A percentile compares a stretch with the other conserved stretches of the same genome.
Evolutionary conservation across 1,140 invertebrate species (phyloP).

Genomic region (Macrobrachium nipponense): DNA sequence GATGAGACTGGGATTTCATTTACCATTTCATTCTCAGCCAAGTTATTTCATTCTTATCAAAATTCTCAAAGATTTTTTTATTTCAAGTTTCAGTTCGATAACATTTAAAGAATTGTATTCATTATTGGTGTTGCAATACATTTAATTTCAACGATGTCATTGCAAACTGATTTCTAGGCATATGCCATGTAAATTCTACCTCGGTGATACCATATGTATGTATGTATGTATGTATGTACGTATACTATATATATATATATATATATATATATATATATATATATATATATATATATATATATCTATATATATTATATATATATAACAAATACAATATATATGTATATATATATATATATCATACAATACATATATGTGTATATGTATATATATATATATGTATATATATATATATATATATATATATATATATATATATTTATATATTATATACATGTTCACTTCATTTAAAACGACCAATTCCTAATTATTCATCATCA

Average conservation of each 20-base stretch:
- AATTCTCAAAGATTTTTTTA: no score
- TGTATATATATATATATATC: slow-evolving; percentile 41
- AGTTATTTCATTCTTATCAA: no score
- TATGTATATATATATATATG: slow-evolving; percentile 40
- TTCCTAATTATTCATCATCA: no score
- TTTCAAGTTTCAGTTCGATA: no score
- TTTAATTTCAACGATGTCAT: not conserved
- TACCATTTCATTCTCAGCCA: no score
- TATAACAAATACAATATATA: slow-evolving; percentile 29
- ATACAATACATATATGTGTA: slow-evolving; percentile 28
- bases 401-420: slow-evolving; percentile 41
- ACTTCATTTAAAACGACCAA: not conserved
- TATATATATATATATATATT: slow-evolving; percentile 37
- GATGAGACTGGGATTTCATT: no score
- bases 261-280: slow-evolving; percentile 38
- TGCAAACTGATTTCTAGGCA: slow-evolving; percentile 15
- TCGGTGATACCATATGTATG: slow-evolving; percentile 12
- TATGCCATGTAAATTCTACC: slow-evolving; percentile 9
- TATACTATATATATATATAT: slow-evolving; percentile 47
- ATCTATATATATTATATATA: slow-evolving; percentile 29
- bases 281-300: slow-evolving; percentile 44
- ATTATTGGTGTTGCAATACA: not conserved
- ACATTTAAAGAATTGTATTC: no score
- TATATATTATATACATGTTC: slow-evolving; percentile 21
- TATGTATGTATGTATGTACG: slow-evolving; percentile 25